phyloP scores from a whole-genome alignment of 2,888 invertebrate species.

The Gymnocheta viridis region DNA sequence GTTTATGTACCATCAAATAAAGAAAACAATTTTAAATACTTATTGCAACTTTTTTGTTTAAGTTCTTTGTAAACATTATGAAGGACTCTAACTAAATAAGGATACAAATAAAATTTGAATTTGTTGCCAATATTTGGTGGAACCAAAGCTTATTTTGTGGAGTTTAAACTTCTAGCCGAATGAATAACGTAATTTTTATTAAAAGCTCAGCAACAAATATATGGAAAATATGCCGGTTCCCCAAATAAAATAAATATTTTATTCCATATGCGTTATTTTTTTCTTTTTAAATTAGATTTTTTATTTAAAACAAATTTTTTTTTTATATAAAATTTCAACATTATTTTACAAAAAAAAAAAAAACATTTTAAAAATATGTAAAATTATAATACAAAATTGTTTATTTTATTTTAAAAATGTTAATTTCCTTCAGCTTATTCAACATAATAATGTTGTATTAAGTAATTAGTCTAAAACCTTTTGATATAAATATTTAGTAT shows the following conservation, averaged over 20 bases:
- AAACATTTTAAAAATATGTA: background rate
- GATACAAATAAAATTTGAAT: no score
- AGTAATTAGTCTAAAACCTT: conserved; percentile 61
- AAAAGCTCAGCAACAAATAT: no score
- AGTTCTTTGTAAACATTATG: no score
- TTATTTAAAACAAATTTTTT: background rate
- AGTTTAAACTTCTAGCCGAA: no score
- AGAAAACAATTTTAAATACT: no score
- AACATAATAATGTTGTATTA: conserved; percentile 7
- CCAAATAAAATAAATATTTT: background rate
- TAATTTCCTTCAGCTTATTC: conserved; percentile 28
- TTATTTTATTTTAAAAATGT: background rate
- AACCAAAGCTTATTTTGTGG: no score
- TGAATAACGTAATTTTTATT: no score
- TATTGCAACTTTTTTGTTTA: no score
- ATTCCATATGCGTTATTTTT: background rate
- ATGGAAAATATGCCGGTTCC: no score
- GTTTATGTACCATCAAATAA: no score
- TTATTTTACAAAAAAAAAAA: conserved; percentile 52
- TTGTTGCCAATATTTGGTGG: no score
- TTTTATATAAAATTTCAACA: conserved; percentile 50
- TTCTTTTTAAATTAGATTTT: background rate
- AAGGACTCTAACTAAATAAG: no score
- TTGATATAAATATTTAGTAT: conserved; percentile 51
- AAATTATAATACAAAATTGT: background rate